A percentile compares a stretch with the other conserved stretches of the same genome.
Evolutionary conservation across 2,888 invertebrate genomes (phyloP).

Genomic region (Sepioteuthis lessoniana): DNA sequence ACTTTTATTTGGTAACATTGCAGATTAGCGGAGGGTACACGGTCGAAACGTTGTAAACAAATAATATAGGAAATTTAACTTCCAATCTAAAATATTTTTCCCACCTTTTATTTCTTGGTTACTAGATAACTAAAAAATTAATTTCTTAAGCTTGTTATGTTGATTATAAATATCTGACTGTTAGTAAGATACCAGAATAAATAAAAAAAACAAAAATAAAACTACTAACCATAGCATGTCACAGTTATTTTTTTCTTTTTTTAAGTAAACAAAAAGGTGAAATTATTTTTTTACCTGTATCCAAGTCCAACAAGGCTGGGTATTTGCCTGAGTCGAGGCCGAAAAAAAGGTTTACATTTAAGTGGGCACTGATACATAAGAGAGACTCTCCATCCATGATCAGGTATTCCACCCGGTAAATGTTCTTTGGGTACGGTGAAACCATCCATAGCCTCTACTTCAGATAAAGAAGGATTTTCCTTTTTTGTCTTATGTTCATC

Average conservation of each 20-base stretch:
- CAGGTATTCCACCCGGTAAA: constrained; percentile 67
- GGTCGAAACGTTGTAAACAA: no score
- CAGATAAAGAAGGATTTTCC: constrained; percentile 4
- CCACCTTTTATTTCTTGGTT: no score
- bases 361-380: constrained; percentile 66
- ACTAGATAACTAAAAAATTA: no score
- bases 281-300: constrained; percentile 80
- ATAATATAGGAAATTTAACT: no score
- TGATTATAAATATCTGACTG: no score
- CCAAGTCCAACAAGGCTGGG: constrained; percentile 83
- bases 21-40: no score
- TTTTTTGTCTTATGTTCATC: not conserved
- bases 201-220: no score
- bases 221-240: no score
- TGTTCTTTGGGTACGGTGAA: constrained; percentile 61
- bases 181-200: no score
- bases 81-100: no score
- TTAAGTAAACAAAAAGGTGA: not conserved
- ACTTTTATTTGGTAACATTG: no score
- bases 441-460: constrained; percentile 50
- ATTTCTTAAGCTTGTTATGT: no score
- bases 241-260: not conserved
- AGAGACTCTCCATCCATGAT: constrained; percentile 71
- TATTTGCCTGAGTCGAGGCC: constrained; percentile 82
- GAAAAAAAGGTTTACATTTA: constrained; percentile 69